Evolutionary conservation across 2,888 invertebrate species (phyloP), one percentile per base, ranked within the genome.

Genomic region (Pantelozetes paolii): DNA sequence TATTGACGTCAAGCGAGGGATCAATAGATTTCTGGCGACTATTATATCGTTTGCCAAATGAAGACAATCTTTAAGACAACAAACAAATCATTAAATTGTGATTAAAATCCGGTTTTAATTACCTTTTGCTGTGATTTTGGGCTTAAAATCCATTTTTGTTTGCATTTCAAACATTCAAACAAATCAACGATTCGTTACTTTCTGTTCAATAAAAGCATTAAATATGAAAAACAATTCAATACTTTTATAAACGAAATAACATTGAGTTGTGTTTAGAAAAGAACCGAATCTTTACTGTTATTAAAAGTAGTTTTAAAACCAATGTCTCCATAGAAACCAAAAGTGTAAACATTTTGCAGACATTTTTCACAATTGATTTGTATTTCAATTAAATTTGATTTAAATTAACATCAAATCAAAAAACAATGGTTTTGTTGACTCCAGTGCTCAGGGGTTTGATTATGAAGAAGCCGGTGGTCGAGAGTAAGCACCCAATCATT

Each of bases 351-450:
- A 36, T 8, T 8, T 36, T 36, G 36, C 36, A 36, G 36, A 36
- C 36, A 36, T 36, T 36, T 36, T 36, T 36, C 36, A 36, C 36
- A 36, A 36, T 36, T 36, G 36, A 11, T 36, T 36, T 45, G 18
- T 13, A 15, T 3, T 11, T 45, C 2, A 6, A 18, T 45, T 45
- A 18, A 45, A 18, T 45, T 45, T 6, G 45, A 45, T 45, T 45
- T 15, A 45, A 45, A 11, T 45, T 2, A 28, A 3, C 15, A 3
- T 45, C 18, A 45, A 40, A 45, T 45, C 45, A 3, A 18, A 45
- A 36, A 18, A 73, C 42, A 26, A 73, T 73, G 73, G 73, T 73
- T 42, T 42, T 23, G 20, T 42, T 73, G 15, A 73, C 73, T 36
- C 69, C n/a, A n/a, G 26, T 32, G 40, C 32, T 64, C 32, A 42